Evolutionary conservation across 1,140 invertebrate genomes (phyloP), one percentile per base, ranked within the genome.

Genomic region (Oedothorax gibbosus): DNA sequence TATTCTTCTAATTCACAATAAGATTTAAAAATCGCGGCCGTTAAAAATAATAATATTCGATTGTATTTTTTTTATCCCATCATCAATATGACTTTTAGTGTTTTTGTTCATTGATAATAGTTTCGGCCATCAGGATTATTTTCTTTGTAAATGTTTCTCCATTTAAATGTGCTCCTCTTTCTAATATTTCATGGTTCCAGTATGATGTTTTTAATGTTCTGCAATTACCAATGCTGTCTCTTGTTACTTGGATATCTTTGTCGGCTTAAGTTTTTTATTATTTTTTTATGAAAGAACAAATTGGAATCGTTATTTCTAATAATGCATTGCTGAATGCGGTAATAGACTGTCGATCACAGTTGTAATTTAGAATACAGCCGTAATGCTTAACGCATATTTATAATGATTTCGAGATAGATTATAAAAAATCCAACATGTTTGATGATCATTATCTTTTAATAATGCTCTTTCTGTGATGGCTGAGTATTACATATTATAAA

Each of bases 51-150:
- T 75, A 21, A 75, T 75, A 53, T 57, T 75, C 51, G 72, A 75
- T 75, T 75, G 72, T 75, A 7, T 57, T 21, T 21, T 75, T 56
- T 54, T n/a, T 60, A 3, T 11, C 54, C 11, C 54, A 57, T 75
- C 57, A 75, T 75, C 57, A 56, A 75, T 75, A 53, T 35, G 51
- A 15, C 14, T 15, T 21, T 15, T 53, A 35, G 72, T 75, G 56
- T 35, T 75, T 75, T 57, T 75, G 72, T 75, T 56, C 54, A 75
- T 75, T 14, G 54, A 15, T 75, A 75, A 57, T 57, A 75, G 72
- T 75, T 75, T 75, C 53, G 21, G 72, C 54, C 53, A 75, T 75
- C n/a, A 75, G 57, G 57, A 75, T 75, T 75, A 75, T 75, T 75
- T 75, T 75, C 72, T 75, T 75, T 56, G 72, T 57, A 57, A 75